Conservation (phyloP, 2,888 invertebrate genomes). For the Drosophila limbata region DNA sequence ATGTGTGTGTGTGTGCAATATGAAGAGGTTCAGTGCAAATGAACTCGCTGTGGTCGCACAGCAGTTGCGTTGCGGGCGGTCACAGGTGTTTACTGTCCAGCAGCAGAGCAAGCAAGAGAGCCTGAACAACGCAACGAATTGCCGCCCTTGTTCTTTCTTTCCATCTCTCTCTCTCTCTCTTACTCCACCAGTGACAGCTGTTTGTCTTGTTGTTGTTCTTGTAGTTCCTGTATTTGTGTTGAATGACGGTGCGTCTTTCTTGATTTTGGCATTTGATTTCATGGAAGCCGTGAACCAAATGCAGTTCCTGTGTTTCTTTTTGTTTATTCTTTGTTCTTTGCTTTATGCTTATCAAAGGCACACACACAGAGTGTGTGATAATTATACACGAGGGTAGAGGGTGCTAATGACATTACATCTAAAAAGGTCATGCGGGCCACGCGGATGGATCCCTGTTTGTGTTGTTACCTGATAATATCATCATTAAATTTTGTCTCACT, state of each 20-base stretch:
- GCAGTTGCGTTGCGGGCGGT: slow-evolving; percentile 69
- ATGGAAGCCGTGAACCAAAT: slow-evolving; percentile 62
- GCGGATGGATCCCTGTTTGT: slow-evolving; percentile 16
- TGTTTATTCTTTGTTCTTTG: slow-evolving; percentile 45
- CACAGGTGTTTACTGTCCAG: slow-evolving; percentile 67
- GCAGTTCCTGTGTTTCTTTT: slow-evolving; percentile 73
- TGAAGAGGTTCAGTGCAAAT: slow-evolving; percentile 32
- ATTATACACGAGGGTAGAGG: slow-evolving; percentile 52
- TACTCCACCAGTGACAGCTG: slow-evolving; percentile 21
- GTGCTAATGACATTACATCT: slow-evolving; percentile 47
- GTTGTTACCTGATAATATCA: slow-evolving; percentile 31
- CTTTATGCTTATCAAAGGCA: slow-evolving; percentile 50
- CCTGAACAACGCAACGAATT: slow-evolving; percentile 42
- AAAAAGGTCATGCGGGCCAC: slow-evolving; percentile 49
- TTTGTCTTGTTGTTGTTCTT: slow-evolving; percentile 31
- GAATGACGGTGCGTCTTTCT: slow-evolving; percentile 64
- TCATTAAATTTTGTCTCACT: slow-evolving; percentile 31
- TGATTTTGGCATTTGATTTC: slow-evolving; percentile 66
- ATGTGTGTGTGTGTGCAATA: slow-evolving; percentile 18
- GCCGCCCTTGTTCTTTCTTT: slow-evolving; percentile 4
- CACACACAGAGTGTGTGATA: slow-evolving; percentile 67
- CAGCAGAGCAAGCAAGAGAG: slow-evolving; percentile 21
- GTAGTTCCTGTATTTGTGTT: slow-evolving; percentile 60
- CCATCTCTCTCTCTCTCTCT: slow-evolving; percentile 11
- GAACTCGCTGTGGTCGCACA: slow-evolving; percentile 42